phyloP scores from a whole-genome alignment of 2,797 vertebrate species.

The Pristis pectinata region DNA sequence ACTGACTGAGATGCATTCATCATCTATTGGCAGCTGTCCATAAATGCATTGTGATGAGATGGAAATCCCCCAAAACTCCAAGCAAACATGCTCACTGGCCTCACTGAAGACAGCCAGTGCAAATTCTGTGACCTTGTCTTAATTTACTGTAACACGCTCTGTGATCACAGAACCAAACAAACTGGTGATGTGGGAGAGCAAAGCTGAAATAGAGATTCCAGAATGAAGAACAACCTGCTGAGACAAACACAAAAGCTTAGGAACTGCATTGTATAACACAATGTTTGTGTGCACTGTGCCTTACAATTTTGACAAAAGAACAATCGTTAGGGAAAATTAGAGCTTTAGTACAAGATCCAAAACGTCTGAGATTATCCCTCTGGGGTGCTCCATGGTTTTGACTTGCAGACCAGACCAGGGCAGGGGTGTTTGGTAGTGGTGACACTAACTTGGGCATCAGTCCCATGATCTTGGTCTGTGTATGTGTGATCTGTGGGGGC shows the following conservation, averaged over 20 bases:
- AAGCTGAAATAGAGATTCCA: background rate
- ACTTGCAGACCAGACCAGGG: too few species aligned
- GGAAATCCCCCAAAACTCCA: background rate
- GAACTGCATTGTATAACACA: too few species aligned
- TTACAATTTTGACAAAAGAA: too few species aligned
- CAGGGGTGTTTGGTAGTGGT: too few species aligned
- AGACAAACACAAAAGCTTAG: background rate
- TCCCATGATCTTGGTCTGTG: too few species aligned
- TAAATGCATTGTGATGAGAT: slow-evolving; percentile 15
- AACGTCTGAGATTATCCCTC: too few species aligned
- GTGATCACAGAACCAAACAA: background rate
- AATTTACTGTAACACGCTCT: background rate
- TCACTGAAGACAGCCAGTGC: background rate
- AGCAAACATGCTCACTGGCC: background rate
- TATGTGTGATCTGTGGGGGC: too few species aligned
- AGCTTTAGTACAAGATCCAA: too few species aligned
- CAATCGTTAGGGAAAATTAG: too few species aligned
- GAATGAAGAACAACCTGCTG: background rate
- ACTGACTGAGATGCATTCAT: slow-evolving; percentile 26
- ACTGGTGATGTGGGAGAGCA: background rate
- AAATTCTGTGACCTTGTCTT: slow-evolving; percentile 11
- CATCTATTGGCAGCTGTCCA: slow-evolving; percentile 36
- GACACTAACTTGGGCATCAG: too few species aligned
- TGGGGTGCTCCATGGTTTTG: too few species aligned
- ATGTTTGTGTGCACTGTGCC: too few species aligned